Percentiles rank a stretch among this genome's conserved stretches.
phyloP scores from a whole-genome alignment of 2,888 invertebrate species.

The Gerris lacustris region DNA sequence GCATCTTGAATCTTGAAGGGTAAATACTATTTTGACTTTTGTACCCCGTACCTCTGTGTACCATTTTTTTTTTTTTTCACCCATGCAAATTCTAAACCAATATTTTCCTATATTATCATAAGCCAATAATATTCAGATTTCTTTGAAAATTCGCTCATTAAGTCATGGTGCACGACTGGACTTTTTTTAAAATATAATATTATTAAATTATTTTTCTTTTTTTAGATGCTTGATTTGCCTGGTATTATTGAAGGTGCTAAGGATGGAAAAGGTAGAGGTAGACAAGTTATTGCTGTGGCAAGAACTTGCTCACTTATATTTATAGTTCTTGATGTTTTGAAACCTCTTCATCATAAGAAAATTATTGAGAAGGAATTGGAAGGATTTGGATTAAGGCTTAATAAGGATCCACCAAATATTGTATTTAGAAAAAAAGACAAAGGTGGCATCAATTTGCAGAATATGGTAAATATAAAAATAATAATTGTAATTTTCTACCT shows the following conservation, averaged over 20 bases:
- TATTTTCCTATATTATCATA: no score
- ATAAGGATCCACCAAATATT: slow-evolving; percentile 95
- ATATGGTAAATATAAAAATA: slow-evolving; percentile 49
- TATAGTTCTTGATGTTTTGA: slow-evolving; percentile 92
- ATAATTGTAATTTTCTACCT: background rate
- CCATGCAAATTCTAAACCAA: no score
- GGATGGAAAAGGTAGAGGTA: slow-evolving; percentile 96
- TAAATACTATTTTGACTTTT: no score
- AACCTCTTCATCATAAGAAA: slow-evolving; percentile 91
- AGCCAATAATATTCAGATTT: no score
- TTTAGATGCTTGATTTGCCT: slow-evolving; percentile 87
- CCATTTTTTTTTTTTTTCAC: no score
- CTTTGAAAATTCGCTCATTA: no score
- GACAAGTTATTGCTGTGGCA: slow-evolving; percentile 98
- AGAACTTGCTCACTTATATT: slow-evolving; percentile 95
- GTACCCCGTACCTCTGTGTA: no score
- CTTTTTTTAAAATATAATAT: no score
- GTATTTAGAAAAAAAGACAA: slow-evolving; percentile 94
- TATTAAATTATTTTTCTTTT: slow-evolving; percentile 7
- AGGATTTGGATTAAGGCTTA: slow-evolving; percentile 91
- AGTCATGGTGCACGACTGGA: no score
- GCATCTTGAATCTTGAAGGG: no score
- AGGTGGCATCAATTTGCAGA: slow-evolving; percentile 92
- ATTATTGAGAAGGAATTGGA: slow-evolving; percentile 96
- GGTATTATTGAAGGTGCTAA: slow-evolving; percentile 99